Evolutionary conservation across 2,888 invertebrate species (phyloP).

Genomic region (Heliconius hortense): DNA sequence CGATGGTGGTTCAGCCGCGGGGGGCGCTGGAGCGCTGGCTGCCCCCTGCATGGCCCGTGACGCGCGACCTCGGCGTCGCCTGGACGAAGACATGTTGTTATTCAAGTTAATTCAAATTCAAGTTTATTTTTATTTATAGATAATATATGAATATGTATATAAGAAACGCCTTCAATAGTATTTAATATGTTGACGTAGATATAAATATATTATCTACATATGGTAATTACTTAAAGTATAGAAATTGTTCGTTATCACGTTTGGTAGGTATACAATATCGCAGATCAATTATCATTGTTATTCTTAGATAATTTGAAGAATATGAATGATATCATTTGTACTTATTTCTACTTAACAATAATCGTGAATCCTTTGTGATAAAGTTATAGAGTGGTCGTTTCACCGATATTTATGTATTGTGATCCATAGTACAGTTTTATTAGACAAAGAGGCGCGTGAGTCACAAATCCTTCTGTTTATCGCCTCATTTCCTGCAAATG

Average conservation of each 20-base stretch:
- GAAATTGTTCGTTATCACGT: neutral
- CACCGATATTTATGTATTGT: constrained; percentile 20
- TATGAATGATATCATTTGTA: constrained; percentile 24
- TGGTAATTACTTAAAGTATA: neutral
- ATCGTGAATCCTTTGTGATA: constrained; percentile 25
- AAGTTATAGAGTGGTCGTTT: constrained; percentile 23
- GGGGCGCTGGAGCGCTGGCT: constrained; percentile 70
- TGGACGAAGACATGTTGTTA: constrained; percentile 43
- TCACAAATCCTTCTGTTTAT: constrained; percentile 56
- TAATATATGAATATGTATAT: neutral
- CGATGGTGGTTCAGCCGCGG: constrained; percentile 72
- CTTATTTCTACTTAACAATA: constrained; percentile 24
- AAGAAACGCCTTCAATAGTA: neutral
- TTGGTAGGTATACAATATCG: neutral
- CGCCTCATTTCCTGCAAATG: constrained; percentile 53
- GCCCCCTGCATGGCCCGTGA: constrained; percentile 80
- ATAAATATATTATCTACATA: neutral
- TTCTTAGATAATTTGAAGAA: constrained; percentile 19
- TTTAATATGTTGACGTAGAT: constrained; percentile 1
- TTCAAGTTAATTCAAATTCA: neutral
- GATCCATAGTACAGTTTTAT: constrained; percentile 34
- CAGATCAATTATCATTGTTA: neutral
- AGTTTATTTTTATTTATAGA: neutral
- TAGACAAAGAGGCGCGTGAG: constrained; percentile 50
- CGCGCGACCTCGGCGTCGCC: constrained; percentile 68